Conservation (phyloP, 2,113 vertebrate genomes). For the Ceyx melanurus region DNA sequence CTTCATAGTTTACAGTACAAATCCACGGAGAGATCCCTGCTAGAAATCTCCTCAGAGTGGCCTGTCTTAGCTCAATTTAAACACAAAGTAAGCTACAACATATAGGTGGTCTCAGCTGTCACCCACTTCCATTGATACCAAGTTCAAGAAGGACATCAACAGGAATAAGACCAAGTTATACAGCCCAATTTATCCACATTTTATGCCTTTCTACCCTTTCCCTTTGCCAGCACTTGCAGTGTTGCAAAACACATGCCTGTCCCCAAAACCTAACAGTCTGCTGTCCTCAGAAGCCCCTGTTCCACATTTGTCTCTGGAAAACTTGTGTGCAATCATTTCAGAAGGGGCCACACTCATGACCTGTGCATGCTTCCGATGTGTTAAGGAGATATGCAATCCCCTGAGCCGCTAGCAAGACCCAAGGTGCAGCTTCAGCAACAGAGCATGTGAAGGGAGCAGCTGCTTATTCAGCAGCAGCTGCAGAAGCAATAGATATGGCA, state of each 20-base stretch:
- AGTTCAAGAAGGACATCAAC: not conserved
- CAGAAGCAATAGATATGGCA: not conserved
- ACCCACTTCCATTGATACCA: not conserved
- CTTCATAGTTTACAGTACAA: not conserved
- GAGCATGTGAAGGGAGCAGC: constrained; percentile 42
- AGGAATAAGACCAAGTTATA: not conserved
- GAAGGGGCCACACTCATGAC: not conserved
- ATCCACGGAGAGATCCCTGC: not conserved
- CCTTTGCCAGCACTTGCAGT: not conserved
- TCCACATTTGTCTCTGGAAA: not conserved
- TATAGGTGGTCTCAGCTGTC: not conserved
- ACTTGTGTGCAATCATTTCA: not conserved
- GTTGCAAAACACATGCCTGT: not conserved
- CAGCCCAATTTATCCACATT: not conserved
- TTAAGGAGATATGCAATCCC: not conserved
- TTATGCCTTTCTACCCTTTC: not conserved
- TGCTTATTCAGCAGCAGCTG: constrained; percentile 56
- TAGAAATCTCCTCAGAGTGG: not conserved
- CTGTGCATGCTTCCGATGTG: not conserved
- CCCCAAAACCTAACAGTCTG: not conserved
- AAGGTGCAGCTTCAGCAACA: constrained; percentile 7
- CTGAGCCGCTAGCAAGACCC: not conserved
- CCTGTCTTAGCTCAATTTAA: not conserved
- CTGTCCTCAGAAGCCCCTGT: not conserved
- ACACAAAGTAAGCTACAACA: not conserved